These are phyloP conservation scores for Lottia scabra DNA, from an alignment of 2,888 invertebrate genomes.

Conservation along the genomic window DNA sequence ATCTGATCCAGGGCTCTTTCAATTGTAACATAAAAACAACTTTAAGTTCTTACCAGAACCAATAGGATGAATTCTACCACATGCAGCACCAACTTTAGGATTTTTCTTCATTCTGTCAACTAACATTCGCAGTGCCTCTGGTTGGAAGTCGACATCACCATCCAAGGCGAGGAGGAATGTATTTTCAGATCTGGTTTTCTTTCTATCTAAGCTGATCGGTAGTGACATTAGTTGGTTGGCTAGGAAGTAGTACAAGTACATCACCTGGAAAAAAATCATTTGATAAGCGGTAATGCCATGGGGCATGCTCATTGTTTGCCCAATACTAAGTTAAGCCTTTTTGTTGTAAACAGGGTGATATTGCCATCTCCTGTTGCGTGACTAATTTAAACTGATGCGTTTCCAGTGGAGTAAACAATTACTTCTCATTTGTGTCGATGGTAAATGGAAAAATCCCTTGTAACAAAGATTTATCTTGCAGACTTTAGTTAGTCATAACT, in stretches of 20 bases:
- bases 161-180: constrained; percentile 94
- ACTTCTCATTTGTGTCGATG: too few species aligned
- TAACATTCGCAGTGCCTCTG: constrained; percentile 90
- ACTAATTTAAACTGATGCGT: too few species aligned
- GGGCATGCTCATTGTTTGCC: too few species aligned
- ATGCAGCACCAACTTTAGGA: constrained; percentile 94
- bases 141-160: constrained; percentile 94
- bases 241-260: constrained; percentile 99
- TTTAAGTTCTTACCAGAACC: constrained; percentile 77
- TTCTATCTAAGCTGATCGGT: constrained; percentile 75
- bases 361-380: too few species aligned
- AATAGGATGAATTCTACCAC: constrained; percentile 97
- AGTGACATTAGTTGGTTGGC: constrained; percentile 90
- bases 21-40: background rate
- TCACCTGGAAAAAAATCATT: constrained; percentile 76
- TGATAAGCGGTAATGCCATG: too few species aligned
- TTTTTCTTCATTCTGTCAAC: constrained; percentile 99
- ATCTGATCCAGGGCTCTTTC: background rate
- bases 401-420: too few species aligned
- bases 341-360: too few species aligned
- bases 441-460: too few species aligned
- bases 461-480: too few species aligned
- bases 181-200: constrained; percentile 94
- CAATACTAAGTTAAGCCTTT: too few species aligned
- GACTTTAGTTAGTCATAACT: too few species aligned